Percentiles rank a stretch among this genome's conserved stretches.
Evolutionary conservation across 2,113 vertebrate species (phyloP).

Genomic region (Prolemur simus): DNA sequence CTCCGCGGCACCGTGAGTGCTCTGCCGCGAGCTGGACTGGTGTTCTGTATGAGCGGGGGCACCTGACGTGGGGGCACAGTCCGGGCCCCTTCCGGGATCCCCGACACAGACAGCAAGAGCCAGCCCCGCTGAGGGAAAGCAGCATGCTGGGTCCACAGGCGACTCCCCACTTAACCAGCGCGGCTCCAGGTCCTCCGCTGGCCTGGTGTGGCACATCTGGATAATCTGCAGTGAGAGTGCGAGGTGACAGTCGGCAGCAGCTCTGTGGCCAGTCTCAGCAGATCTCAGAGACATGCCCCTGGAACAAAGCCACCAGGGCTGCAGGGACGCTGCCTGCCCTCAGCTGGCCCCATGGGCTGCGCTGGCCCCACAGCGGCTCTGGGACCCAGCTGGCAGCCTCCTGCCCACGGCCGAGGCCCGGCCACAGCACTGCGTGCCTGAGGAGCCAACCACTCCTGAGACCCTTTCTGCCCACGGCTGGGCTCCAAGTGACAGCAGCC

Average conservation of each 20-base stretch:
- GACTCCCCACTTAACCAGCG: fast-evolving
- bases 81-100: neutral
- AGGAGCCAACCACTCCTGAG: neutral
- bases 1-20: fast-evolving
- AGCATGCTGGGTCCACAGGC: neutral
- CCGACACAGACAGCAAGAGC: neutral
- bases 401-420: neutral
- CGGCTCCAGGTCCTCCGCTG: neutral
- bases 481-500: neutral
- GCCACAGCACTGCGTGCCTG: fast-evolving
- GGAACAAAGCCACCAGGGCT: neutral
- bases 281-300: neutral
- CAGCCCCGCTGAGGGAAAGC: neutral
- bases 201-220: fast-evolving
- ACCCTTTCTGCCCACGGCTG: neutral
- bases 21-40: neutral
- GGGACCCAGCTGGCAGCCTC: neutral
- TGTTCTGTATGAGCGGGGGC: neutral
- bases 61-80: no score
- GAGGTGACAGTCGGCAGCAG: neutral
- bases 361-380: fast-evolving
- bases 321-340: neutral
- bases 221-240: neutral
- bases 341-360: neutral
- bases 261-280: neutral